phyloP scores from a whole-genome alignment of 2,888 invertebrate genomes.

The Noctua janthina region DNA sequence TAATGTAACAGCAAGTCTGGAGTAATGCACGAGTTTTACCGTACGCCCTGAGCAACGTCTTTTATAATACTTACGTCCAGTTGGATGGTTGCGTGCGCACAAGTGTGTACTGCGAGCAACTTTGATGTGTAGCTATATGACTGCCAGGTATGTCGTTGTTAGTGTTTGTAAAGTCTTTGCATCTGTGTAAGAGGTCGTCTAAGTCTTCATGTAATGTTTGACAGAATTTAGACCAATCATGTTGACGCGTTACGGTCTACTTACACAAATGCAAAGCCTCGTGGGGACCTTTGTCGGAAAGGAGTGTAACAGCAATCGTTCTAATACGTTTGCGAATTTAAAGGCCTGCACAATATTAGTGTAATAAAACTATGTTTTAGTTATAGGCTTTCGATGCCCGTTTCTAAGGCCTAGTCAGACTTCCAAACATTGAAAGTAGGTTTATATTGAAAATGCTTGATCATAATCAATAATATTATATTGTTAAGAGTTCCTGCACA shows the following conservation, averaged over 20 bases:
- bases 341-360: constrained; percentile 29
- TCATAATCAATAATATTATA: background rate
- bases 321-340: constrained; percentile 16
- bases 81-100: constrained; percentile 28
- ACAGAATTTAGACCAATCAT: constrained; percentile 12
- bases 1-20: background rate
- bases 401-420: constrained; percentile 22
- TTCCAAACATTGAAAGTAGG: constrained; percentile 13
- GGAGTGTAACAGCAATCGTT: constrained; percentile 17
- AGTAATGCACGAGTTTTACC: background rate
- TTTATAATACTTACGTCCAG: constrained; percentile 48
- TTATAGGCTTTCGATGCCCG: constrained; percentile 12
- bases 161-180: constrained; percentile 13
- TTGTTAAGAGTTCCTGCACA: background rate
- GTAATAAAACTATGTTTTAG: background rate
- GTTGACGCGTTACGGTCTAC: background rate
- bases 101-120: constrained; percentile 17
- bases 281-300: background rate
- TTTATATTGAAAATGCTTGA: constrained; percentile 3
- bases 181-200: background rate
- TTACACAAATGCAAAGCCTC: constrained; percentile 8
- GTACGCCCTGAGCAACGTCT: constrained; percentile 11
- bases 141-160: constrained; percentile 38
- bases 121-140: constrained; percentile 31
- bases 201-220: background rate